Percentiles rank a stretch among this genome's conserved stretches.
phyloP scores from a whole-genome alignment of 2,888 invertebrate genomes.

The Mesoligia furuncula region DNA sequence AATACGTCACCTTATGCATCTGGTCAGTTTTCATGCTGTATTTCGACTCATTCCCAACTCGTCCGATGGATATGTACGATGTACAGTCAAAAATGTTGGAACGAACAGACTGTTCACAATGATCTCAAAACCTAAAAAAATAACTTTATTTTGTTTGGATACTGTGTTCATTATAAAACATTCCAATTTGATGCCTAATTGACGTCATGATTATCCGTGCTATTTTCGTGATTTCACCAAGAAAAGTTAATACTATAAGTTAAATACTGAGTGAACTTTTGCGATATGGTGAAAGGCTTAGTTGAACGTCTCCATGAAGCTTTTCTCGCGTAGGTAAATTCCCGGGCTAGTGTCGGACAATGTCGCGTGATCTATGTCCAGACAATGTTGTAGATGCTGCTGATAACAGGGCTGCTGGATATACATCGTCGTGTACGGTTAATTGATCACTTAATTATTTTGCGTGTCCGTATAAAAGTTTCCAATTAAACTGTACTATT shows the following conservation, averaged over 20 bases:
- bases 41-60: too few species aligned
- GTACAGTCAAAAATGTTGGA: too few species aligned
- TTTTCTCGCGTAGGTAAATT: constrained; percentile 56
- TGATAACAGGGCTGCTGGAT: constrained; percentile 80
- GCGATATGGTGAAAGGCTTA: neutral
- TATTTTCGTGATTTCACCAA: neutral
- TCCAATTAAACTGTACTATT: constrained; percentile 87
- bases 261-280: neutral
- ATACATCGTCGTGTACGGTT: constrained; percentile 83
- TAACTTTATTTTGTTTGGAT: neutral
- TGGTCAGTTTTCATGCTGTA: too few species aligned
- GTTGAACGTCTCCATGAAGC: neutral
- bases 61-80: too few species aligned
- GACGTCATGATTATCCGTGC: neutral
- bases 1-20: too few species aligned
- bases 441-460: constrained; percentile 90
- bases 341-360: constrained; percentile 20
- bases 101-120: too few species aligned
- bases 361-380: constrained; percentile 72
- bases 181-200: neutral
- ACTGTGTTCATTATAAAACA: neutral
- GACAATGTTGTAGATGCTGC: constrained; percentile 80
- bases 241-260: neutral
- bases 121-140: neutral
- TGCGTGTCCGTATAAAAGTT: constrained; percentile 85